Conservation (phyloP, 2,113 vertebrate species). For the Zosterops pallidus region DNA sequence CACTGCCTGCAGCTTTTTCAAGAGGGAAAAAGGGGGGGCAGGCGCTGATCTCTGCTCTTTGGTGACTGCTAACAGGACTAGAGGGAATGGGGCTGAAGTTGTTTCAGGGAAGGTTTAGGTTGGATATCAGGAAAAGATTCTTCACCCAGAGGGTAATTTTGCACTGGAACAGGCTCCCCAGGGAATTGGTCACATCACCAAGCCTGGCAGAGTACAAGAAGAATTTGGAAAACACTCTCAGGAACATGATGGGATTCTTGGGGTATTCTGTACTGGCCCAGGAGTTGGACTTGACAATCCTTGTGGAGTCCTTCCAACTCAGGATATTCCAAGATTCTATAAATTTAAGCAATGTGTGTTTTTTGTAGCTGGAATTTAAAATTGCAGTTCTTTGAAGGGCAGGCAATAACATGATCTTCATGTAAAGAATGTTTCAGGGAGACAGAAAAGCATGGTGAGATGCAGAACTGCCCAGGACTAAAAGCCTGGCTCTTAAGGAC, state of each 20-base stretch:
- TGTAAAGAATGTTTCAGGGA: neutral
- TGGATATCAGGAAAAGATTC: neutral
- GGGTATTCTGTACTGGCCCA: neutral
- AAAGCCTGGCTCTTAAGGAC: neutral
- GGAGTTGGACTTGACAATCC: accelerated
- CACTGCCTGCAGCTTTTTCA: neutral
- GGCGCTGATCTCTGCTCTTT: neutral
- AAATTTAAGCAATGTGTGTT: neutral
- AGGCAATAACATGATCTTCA: neutral
- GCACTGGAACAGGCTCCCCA: neutral
- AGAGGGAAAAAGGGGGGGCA: neutral
- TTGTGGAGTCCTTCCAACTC: neutral
- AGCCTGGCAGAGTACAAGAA: neutral
- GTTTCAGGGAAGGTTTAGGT: neutral
- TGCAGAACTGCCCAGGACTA: neutral
- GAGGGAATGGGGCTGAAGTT: neutral
- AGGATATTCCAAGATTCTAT: neutral
- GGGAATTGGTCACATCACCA: neutral
- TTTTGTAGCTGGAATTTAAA: neutral
- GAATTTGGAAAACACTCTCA: neutral
- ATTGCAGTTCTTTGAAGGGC: neutral
- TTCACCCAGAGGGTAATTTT: neutral
- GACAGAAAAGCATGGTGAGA: neutral
- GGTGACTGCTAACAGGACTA: neutral
- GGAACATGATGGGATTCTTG: neutral